phyloP scores from a whole-genome alignment of 2,797 vertebrate species.

The Crenuchus spilurus region DNA sequence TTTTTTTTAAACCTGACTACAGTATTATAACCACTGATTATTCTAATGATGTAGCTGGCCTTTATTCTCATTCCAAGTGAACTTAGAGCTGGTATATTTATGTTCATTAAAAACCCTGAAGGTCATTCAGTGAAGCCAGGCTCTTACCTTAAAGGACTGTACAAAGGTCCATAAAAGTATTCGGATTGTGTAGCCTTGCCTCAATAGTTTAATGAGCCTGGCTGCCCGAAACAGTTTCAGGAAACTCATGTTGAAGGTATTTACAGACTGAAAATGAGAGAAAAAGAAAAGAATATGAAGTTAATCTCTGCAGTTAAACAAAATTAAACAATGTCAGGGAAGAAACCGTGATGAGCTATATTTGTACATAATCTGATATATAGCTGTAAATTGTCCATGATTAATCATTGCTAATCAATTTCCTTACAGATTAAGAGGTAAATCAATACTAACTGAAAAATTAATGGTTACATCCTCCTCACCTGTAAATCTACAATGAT shows the following conservation, averaged over 20 bases:
- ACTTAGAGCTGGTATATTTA: background rate
- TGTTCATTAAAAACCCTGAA: background rate
- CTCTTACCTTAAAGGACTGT: constrained; percentile 94
- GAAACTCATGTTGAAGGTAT: constrained; percentile 98
- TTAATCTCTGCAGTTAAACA: background rate
- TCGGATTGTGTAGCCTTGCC: constrained; percentile 97
- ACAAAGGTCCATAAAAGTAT: constrained; percentile 99
- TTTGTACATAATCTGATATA: no score
- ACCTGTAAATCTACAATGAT: constrained; percentile 98
- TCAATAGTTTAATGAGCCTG: constrained; percentile 94
- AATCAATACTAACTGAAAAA: background rate
- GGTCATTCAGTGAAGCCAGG: no score
- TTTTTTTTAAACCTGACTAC: no score
- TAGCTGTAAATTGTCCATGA: no score
- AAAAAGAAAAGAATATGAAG: background rate
- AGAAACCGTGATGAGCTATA: no score
- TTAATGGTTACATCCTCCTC: constrained; percentile 40
- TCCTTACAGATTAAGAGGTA: no score
- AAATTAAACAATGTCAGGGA: constrained; percentile 59
- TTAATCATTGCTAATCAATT: no score
- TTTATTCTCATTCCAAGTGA: background rate
- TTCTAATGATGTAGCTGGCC: background rate
- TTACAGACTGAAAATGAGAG: constrained; percentile 83
- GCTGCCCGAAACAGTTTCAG: constrained; percentile 96
- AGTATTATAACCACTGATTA: background rate